These are phyloP conservation scores for Thunnus maccoyii DNA, from an alignment of 2,113 vertebrate species.

Conservation along the genomic window DNA sequence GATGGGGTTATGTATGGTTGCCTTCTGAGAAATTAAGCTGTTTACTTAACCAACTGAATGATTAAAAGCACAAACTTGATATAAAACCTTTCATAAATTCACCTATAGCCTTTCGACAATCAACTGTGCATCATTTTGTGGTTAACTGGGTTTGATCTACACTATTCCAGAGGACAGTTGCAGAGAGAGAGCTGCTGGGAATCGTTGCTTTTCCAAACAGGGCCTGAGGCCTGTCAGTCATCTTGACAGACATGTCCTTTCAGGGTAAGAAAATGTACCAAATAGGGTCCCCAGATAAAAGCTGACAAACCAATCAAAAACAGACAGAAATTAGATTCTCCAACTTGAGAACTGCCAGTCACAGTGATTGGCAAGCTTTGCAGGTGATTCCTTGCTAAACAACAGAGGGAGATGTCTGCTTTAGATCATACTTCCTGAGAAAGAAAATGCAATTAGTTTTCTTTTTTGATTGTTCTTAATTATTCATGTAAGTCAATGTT, in stretches of 20 bases:
- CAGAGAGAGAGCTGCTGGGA: constrained; percentile 53
- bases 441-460: constrained; percentile 40
- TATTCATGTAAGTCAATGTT: constrained; percentile 11
- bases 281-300: constrained; percentile 79
- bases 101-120: constrained; percentile 22
- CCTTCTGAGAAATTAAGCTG: background rate
- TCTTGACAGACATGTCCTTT: constrained; percentile 81
- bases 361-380: constrained; percentile 70
- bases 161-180: constrained; percentile 55
- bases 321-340: constrained; percentile 75
- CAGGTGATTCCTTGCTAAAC: constrained; percentile 63
- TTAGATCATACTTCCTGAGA: constrained; percentile 39
- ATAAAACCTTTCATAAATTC: constrained; percentile 18
- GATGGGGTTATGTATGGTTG: background rate
- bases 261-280: constrained; percentile 68
- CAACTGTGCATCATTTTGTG: constrained; percentile 45
- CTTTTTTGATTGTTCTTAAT: constrained; percentile 24
- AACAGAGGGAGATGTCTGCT: constrained; percentile 46
- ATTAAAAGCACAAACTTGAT: constrained; percentile 26
- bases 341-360: constrained; percentile 78
- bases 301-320: constrained; percentile 78
- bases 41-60: constrained; percentile 17
- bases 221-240: constrained; percentile 81
- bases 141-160: constrained; percentile 53
- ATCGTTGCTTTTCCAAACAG: constrained; percentile 45